Evolutionary conservation across 2,888 invertebrate genomes (phyloP), one percentile per base, ranked within the genome.

Genomic region (Chalcis sispes): DNA sequence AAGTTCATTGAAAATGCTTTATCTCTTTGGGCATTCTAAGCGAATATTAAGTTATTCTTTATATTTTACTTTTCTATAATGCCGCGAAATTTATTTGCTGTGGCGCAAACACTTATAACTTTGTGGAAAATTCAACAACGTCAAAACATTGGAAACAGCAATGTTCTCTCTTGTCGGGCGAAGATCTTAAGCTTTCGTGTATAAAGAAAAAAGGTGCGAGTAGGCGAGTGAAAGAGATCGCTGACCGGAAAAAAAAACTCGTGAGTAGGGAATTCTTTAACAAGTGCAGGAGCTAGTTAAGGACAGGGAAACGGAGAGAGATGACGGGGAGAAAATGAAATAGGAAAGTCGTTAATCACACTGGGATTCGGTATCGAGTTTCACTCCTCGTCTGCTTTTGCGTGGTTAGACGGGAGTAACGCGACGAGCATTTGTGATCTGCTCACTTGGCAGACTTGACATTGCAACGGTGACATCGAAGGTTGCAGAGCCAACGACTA

Each of bases 331-430:
- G 74, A 79, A 81, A 83, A 59, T 42, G 15, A 84, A 83, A 84
- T 83, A 83, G 87, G 84, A 85, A 84, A 83, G 83, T 86, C 85
- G 85, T 87, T 87, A 87, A 87, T 87, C 86, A 86, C 85, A 81
- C 74, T 77, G 79, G 84, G 85, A 85, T 86, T 85, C 83, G 83
- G 84, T 87, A 87, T 87, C 85, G 86, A 86, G 86, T 87, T 87
- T 85, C 87, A 86, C 84, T 83, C 85, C 84, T 81, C 84, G 84
- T 84, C 81, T 74, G 36, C 62, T 32, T 29, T 46, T n/a, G 61
- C 76, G 78, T 76, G 78, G 64, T 32, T 75, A 79, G 77, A 70
- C 56, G 71, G 59, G 59, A 72, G 46, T 59, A 48, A 20, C 29
- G 18, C 36, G 4, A 36, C 50, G 10, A 40, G 61, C 52, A 32